phyloP scores from a whole-genome alignment of 2,888 invertebrate genomes.

The Lucinisca nassula region DNA sequence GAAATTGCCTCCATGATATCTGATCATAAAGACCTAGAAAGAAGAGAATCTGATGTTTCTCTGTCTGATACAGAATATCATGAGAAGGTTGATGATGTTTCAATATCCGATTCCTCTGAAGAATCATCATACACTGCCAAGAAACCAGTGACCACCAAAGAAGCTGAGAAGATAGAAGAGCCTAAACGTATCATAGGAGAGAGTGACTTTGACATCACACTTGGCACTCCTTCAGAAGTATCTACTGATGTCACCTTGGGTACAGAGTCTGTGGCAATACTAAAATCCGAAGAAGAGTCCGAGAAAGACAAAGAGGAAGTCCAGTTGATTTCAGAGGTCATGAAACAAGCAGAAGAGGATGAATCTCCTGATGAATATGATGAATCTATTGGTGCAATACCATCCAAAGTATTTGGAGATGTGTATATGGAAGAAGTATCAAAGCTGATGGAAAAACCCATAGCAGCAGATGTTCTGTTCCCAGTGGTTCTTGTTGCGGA shows the following conservation, averaged over 20 bases:
- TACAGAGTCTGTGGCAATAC: not conserved
- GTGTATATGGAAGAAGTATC: slow-evolving; percentile 60
- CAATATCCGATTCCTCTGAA: slow-evolving; percentile 66
- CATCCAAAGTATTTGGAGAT: slow-evolving; percentile 63
- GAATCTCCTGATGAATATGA: slow-evolving; percentile 84
- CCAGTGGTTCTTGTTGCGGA: not conserved
- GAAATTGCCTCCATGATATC: slow-evolving; percentile 69
- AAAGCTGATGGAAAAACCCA: slow-evolving; percentile 45
- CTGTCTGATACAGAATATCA: slow-evolving; percentile 66
- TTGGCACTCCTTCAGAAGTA: slow-evolving; percentile 32
- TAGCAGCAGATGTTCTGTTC: not conserved
- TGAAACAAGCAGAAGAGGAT: slow-evolving; percentile 43
- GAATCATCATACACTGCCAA: slow-evolving; percentile 55
- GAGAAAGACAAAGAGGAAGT: slow-evolving; percentile 88
- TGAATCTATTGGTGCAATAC: slow-evolving; percentile 64
- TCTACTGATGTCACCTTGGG: not conserved
- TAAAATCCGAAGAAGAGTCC: slow-evolving; percentile 9
- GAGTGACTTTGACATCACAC: slow-evolving; percentile 46
- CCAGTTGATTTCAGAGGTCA: not conserved
- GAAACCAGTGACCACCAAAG: not conserved
- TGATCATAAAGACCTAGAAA: slow-evolving; percentile 53
- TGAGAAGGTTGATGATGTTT: slow-evolving; percentile 68
- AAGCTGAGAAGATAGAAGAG: slow-evolving; percentile 36
- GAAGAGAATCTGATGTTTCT: slow-evolving; percentile 67
- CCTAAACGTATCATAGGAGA: slow-evolving; percentile 41